Percentiles rank a stretch among this genome's conserved stretches.
Conservation (phyloP, 2,888 invertebrate genomes). For the Oligia latruncula region DNA sequence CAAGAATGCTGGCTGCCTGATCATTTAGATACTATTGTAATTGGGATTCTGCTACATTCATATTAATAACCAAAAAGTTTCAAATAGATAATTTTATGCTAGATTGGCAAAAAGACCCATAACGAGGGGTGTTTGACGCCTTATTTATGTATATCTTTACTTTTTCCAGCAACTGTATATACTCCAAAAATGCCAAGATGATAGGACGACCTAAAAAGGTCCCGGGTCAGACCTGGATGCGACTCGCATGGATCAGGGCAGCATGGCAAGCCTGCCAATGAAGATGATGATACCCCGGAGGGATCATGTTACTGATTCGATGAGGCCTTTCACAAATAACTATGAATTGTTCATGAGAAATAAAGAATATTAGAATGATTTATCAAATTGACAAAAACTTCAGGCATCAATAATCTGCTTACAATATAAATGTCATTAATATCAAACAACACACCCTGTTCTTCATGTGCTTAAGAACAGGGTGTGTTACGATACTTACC, state of each 20-base stretch:
- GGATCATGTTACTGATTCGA: not conserved
- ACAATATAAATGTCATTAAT: not conserved
- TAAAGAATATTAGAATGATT: not conserved
- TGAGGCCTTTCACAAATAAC: not conserved
- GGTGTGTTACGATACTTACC: not conserved
- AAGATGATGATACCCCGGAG: not conserved
- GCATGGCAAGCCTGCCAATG: not conserved
- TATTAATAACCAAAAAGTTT: constrained; percentile 8
- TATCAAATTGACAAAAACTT: not conserved
- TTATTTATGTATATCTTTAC: not conserved
- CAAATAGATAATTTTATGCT: not conserved
- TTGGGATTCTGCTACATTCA: not conserved
- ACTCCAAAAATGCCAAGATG: not conserved
- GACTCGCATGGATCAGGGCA: no score
- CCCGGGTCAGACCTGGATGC: not conserved
- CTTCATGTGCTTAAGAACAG: not conserved
- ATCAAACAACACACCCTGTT: not conserved
- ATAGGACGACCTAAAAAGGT: not conserved
- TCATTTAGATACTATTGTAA: constrained; percentile 22
- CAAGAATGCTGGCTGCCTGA: constrained; percentile 13
- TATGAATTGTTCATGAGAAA: not conserved
- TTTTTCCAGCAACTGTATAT: not conserved
- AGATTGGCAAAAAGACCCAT: not conserved
- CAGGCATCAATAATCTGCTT: constrained; percentile 5
- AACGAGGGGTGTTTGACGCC: not conserved